Conservation (phyloP, 2,113 vertebrate genomes). For the Ancistrus triradiatus region DNA sequence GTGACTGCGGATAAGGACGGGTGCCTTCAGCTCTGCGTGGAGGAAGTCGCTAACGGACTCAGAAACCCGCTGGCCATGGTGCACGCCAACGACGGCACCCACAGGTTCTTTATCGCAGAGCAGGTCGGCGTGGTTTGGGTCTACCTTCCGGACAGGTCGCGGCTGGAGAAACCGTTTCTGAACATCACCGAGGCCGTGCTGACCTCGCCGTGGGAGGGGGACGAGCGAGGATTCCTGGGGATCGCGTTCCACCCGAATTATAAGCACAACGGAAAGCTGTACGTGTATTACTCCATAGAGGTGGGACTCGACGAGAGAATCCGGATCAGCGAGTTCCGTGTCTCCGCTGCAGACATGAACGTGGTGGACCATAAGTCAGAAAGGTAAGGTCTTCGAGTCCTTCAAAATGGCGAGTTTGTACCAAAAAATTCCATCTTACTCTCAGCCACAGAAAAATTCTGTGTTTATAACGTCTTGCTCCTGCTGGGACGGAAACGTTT, state of each 20-base stretch:
- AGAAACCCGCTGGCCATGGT: conserved; percentile 90
- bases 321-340: conserved; percentile 90
- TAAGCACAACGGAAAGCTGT: conserved; percentile 83
- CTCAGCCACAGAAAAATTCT: too few species aligned
- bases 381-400: conserved; percentile 72
- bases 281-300: conserved; percentile 90
- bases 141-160: conserved; percentile 79
- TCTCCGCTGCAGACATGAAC: conserved; percentile 80
- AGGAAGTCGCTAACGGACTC: conserved; percentile 84
- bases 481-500: too few species aligned
- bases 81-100: conserved; percentile 85
- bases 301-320: conserved; percentile 80
- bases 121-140: conserved; percentile 92
- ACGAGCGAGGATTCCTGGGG: conserved; percentile 91
- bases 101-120: conserved; percentile 90
- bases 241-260: conserved; percentile 84
- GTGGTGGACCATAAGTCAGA: conserved; percentile 86
- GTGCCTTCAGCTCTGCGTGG: conserved; percentile 88
- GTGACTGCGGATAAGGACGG: conserved; percentile 73
- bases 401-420: too few species aligned
- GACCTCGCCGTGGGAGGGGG: conserved; percentile 93
- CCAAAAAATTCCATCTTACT: too few species aligned
- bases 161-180: conserved; percentile 81
- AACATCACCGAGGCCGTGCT: conserved; percentile 84
- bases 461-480: too few species aligned